Conservation (phyloP, 2,113 vertebrate species). For the Sander vitreus region DNA sequence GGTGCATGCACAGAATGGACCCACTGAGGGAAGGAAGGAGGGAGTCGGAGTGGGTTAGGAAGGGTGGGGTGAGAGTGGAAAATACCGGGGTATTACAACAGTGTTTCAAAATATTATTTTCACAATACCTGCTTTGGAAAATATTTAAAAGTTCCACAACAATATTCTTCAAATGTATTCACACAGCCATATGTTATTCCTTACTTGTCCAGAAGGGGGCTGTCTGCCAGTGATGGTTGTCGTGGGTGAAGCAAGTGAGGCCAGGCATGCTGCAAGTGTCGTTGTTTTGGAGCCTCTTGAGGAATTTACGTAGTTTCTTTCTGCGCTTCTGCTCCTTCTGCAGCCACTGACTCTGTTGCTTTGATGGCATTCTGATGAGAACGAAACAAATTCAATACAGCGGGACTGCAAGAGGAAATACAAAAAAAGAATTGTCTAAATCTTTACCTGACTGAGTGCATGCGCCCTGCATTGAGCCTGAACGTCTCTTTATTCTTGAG, state of each 20-base stretch:
- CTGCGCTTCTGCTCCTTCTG: slow-evolving; percentile 92
- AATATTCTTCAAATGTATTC: not conserved
- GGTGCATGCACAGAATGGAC: slow-evolving; percentile 97
- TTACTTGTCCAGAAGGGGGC: slow-evolving; percentile 96
- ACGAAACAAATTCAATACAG: not conserved
- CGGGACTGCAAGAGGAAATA: not conserved
- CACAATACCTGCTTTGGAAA: slow-evolving; percentile 38
- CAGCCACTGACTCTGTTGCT: slow-evolving; percentile 91
- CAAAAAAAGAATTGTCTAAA: not conserved
- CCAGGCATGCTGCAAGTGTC: slow-evolving; percentile 98
- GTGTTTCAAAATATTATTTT: slow-evolving; percentile 42
- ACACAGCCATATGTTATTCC: slow-evolving; percentile 33
- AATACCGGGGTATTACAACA: slow-evolving; percentile 47
- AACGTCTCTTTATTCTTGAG: slow-evolving; percentile 87
- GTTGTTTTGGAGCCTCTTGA: slow-evolving; percentile 94
- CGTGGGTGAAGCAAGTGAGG: slow-evolving; percentile 98
- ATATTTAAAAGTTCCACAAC: not conserved
- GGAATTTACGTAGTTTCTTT: slow-evolving; percentile 95
- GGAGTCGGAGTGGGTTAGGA: slow-evolving; percentile 13
- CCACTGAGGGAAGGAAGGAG: slow-evolving; percentile 84
- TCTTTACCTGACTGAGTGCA: slow-evolving; percentile 89
- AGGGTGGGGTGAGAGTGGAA: slow-evolving; percentile 40
- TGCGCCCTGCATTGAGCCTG: slow-evolving; percentile 82
- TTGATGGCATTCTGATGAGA: slow-evolving; percentile 86
- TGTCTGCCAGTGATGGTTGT: slow-evolving; percentile 99